Base-by-base conservation (phyloP, 2,113 vertebrate species). In the Hoplias malabaricus region DNA sequence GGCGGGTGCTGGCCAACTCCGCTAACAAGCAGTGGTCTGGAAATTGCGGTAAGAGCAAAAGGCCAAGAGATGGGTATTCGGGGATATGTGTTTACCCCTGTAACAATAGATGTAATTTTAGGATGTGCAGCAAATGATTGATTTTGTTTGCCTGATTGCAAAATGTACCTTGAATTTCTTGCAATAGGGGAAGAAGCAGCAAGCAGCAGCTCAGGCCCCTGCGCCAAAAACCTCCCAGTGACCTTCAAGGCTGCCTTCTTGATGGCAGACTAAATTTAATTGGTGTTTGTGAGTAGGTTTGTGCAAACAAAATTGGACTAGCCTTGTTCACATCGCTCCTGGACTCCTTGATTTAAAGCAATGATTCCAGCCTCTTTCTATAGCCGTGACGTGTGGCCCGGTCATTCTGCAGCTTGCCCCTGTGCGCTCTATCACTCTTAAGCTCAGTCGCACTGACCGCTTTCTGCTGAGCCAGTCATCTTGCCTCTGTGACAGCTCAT, bases 11-110 rank as follows among this genome's bases (percentile, higher is more conserved):
- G 31, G 65, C 67, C 53, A 74, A 56, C 65, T 43, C 56, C 33
- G 50, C 75, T 61, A 75, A 82, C 50, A 61, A 73, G 76, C 70
- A 40, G 34, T 33, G 56, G 78, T 65, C 72, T 70, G 33, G 56
- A 74, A 2, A 53, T 54, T 33, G 70, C 38, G 21, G 27, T 61
- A 27, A 31, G 27, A 48, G 27, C 33, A 31, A 80, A 69, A 72
- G 61, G 63, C 75, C 79, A 46, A 69, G 27, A 50, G 65, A 36
- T 62, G 73, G n/a, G 62, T 25, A 67, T n/a, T 42, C 67, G 53
- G 73, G 48, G 72, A 78, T 42, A 25, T 5, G 25, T 23, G 21
- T 43, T 71, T 43, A 9, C 21, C 10, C 2, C 13, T 25, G 23
- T 5, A 25, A 14, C 27, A 14, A 2, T 23, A 25, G 46, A 29